Evolutionary conservation across 2,888 invertebrate species (phyloP), one percentile per base, ranked within the genome.

Genomic region (Tanypteryx hageni): DNA sequence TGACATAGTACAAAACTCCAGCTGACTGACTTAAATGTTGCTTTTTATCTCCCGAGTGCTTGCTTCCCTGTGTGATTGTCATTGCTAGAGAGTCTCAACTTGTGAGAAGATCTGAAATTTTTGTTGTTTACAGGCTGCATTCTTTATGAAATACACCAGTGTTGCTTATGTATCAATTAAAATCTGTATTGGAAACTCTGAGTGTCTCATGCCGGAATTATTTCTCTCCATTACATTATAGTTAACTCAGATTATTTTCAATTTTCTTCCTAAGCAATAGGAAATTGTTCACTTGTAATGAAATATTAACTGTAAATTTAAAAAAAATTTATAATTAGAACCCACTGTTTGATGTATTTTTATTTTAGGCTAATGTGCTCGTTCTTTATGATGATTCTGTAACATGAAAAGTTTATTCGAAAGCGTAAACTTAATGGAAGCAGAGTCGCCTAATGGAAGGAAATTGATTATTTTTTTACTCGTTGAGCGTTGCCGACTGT

Each of bases 1-100:
- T 94, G 94, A 95, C 94, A 95, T 95, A 95, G 95, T 95, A 95
- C 95, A 95, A 95, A 95, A 94, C 94, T 94, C 94, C 94, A 94
- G 94, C 94, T 94, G 94, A 93, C 94, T 94, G 94, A 93, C 92
- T 92, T 93, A 93, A 93, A 93, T 89, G 89, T 89, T 89, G 89
- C 89, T 89, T 89, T 89, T 89, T 89, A 89, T 89, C 89, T 89
- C 89, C 89, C 89, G 89, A 89, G 89, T 89, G 89, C 89, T 89
- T 89, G 89, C 89, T 89, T 89, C 89, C 89, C 89, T 89, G 89
- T 89, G 89, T 89, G 89, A 89, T 89, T 89, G 89, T 89, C 89
- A 89, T 64, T 68, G 89, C 89, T 89, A 89, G 89, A 89, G 89
- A 89, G 89, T 89, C 89, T 89, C 89, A 89, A 89, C 89, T 89